Evolutionary conservation across 2,113 vertebrate species (phyloP), one percentile per base, ranked within the genome.

Genomic region (Procapra przewalskii): DNA sequence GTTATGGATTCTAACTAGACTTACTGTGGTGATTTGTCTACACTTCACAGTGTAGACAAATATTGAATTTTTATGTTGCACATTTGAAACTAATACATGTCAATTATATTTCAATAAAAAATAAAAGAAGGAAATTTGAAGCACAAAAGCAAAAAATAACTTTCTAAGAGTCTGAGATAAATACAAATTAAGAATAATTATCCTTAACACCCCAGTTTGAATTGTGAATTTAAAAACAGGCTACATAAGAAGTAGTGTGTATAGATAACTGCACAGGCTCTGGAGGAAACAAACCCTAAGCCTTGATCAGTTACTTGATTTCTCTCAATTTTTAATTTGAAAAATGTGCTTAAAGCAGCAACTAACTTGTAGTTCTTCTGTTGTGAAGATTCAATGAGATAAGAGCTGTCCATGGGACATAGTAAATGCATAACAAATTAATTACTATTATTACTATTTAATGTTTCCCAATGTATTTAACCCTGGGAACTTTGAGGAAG

Each of bases 281-380:
- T 77, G 71, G 11, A 88, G 52, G 36, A 59, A 50, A 80, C 45
- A 83, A 62, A 57, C 4, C 14, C 36, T 36, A 31, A 25, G 12
- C 1, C 29, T 10, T n/a, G 54, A 59, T 75, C 64, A 86, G 90
- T 40, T 52, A 59, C 59, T 81, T 93, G 67, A 82, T 89, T 96
- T 93, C 54, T 88, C 52, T 88, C 52, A 91, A 64, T 52, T 71
- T 91, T 52, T 48, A 89, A n/a, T 40, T n/a, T 59, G n/a, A 85
- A 96, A 96, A 77, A 54, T 36, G 9, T 67, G 27, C 71, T 86
- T 93, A 54, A 80, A 54, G 55, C 40, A 33, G 6, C n/a, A 91
- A 55, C 5, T 88, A 89, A 88, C 83, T 50, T 95, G 27, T 88
- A 83, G 82, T 23, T 92, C n/a, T 95, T 94, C n/a, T 94, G 45